Conservation (phyloP, 2,113 vertebrate genomes). For the Oceanites oceanicus region DNA sequence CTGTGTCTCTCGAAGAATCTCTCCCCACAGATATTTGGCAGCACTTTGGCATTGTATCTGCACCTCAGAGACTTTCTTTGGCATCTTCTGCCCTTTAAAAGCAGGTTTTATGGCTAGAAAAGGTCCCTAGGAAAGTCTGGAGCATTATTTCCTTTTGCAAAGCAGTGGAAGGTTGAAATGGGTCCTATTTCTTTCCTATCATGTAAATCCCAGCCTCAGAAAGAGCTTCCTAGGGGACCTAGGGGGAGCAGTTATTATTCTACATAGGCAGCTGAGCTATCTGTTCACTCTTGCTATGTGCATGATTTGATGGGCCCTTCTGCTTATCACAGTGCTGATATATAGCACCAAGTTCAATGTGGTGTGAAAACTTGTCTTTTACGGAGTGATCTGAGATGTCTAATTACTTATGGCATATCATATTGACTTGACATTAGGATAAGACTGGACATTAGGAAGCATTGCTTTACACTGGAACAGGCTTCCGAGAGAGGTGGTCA, state of each 20-base stretch:
- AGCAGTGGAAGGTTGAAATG: not conserved
- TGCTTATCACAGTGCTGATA: not conserved
- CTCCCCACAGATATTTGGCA: not conserved
- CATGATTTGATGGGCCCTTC: not conserved
- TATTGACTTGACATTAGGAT: not conserved
- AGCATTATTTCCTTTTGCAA: not conserved
- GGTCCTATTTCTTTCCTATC: not conserved
- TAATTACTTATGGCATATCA: not conserved
- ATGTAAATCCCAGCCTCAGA: not conserved
- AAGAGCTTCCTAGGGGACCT: not conserved
- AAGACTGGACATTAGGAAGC: not conserved
- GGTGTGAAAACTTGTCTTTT: not conserved
- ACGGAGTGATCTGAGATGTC: not conserved
- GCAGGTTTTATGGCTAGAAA: not conserved
- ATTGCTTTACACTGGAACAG: not conserved
- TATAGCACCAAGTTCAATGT: not conserved
- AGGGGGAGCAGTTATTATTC: not conserved
- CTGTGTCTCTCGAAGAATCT: not conserved
- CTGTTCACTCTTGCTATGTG: not conserved
- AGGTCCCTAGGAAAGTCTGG: not conserved
- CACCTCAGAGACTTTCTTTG: not conserved
- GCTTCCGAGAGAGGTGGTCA: not conserved
- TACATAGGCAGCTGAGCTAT: not conserved
- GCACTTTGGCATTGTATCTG: not conserved
- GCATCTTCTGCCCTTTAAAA: not conserved